Evolutionary conservation across 2,888 invertebrate genomes (phyloP).

Genomic region (Tribolium freemani): DNA sequence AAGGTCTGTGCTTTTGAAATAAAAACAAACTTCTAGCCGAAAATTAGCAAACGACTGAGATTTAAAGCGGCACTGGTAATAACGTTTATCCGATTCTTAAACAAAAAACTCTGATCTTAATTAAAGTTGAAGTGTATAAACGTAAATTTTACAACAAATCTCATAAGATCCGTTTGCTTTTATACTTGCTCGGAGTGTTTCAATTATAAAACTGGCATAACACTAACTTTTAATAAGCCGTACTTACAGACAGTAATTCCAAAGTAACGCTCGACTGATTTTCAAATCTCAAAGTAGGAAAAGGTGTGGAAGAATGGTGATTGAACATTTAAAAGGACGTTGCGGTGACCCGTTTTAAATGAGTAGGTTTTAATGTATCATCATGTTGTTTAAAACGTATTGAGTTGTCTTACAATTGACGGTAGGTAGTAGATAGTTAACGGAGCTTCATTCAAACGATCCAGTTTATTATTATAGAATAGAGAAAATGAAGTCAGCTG

Average conservation of each 20-base stretch:
- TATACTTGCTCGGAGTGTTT: background rate
- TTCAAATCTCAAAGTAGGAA: conserved; percentile 8
- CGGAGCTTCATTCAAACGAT: background rate
- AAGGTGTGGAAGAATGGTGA: conserved; percentile 8
- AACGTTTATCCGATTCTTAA: no score
- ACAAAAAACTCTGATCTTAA: no score
- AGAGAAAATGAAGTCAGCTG: conserved; percentile 1
- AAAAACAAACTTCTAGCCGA: no score
- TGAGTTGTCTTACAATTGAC: background rate
- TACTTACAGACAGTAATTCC: background rate
- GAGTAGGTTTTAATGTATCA: conserved; percentile 24
- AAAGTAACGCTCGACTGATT: background rate
- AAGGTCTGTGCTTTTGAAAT: no score
- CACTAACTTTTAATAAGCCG: background rate
- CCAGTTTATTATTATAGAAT: background rate
- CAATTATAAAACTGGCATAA: background rate
- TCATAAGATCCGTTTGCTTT: background rate
- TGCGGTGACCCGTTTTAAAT: conserved; percentile 1
- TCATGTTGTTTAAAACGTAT: background rate
- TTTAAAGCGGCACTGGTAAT: no score
- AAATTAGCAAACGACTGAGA: no score
- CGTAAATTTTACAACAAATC: no score
- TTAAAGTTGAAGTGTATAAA: no score
- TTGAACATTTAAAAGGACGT: background rate
- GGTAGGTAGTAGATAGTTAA: conserved; percentile 1